Percentiles rank a stretch among this genome's conserved stretches.
phyloP scores from a whole-genome alignment of 1,140 invertebrate genomes.

The Ectropis grisescens region DNA sequence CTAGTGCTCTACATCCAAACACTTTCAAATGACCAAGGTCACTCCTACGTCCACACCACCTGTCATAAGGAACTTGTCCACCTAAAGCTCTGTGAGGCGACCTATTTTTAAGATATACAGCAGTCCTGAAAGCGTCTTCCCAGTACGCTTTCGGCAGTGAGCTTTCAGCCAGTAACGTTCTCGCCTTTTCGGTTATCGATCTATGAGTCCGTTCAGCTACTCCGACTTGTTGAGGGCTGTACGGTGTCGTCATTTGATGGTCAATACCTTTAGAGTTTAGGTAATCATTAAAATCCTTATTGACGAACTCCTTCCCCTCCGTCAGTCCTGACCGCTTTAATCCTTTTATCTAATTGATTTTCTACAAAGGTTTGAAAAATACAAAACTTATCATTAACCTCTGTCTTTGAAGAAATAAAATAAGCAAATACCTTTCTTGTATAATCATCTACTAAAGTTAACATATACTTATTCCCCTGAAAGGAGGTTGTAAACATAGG shows the following conservation, averaged over 20 bases:
- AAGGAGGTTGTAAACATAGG: conserved; percentile 32
- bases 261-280: background rate
- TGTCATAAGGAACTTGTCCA: too few relatives aligned
- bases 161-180: conserved; percentile 3
- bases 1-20: conserved; percentile 1
- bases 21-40: background rate
- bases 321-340: too few relatives aligned
- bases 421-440: background rate
- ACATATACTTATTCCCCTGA: conserved; percentile 32
- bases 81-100: too few relatives aligned
- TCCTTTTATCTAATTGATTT: too few relatives aligned
- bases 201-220: conserved; percentile 6
- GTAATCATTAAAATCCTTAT: too few relatives aligned
- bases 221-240: conserved; percentile 4
- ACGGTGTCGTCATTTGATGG: conserved; percentile 1
- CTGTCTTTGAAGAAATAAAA: too few relatives aligned
- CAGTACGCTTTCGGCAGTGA: background rate
- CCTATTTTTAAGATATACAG: too few relatives aligned
- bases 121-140: background rate
- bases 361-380: too few relatives aligned
- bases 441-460: conserved; percentile 44
- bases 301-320: too few relatives aligned
- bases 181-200: conserved; percentile 4
- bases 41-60: background rate
- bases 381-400: too few relatives aligned